A percentile compares a stretch with the other conserved stretches of the same genome.
These are phyloP conservation scores for Erebia epiphron DNA, from an alignment of 2,888 invertebrate species.

Conservation along the genomic window DNA sequence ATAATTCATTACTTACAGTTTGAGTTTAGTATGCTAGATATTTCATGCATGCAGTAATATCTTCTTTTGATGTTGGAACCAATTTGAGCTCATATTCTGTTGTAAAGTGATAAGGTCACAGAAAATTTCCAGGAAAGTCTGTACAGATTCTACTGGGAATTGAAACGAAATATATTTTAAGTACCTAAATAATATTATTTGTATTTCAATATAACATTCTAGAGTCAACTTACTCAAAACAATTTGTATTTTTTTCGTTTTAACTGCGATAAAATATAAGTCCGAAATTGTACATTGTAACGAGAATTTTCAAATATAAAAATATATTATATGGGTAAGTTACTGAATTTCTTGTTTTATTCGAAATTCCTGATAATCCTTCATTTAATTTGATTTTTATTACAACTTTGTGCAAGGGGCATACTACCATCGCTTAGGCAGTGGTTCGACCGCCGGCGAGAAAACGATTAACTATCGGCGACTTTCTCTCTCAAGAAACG, in stretches of 20 bases:
- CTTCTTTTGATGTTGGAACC: no score
- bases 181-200: not conserved
- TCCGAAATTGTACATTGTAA: conserved; percentile 73
- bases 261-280: conserved; percentile 59
- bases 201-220: conserved; percentile 36
- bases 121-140: no score
- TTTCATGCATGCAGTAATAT: no score
- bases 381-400: not conserved
- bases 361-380: conserved; percentile 4
- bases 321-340: conserved; percentile 77
- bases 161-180: not conserved
- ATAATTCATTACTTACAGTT: no score
- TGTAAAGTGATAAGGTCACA: no score
- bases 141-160: not conserved
- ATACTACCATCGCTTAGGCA: not conserved
- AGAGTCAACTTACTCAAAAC: conserved; percentile 44
- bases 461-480: not conserved
- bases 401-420: no score
- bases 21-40: no score
- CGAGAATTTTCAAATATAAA: conserved; percentile 74
- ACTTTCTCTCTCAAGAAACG: not conserved
- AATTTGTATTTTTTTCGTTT: conserved; percentile 43
- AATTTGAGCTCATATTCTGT: no score
- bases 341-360: conserved; percentile 64
- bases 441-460: no score